Percentiles rank a stretch among this genome's conserved stretches.
Evolutionary conservation across 2,888 invertebrate species (phyloP).

Genomic region (Acanthosepion lycidas): DNA sequence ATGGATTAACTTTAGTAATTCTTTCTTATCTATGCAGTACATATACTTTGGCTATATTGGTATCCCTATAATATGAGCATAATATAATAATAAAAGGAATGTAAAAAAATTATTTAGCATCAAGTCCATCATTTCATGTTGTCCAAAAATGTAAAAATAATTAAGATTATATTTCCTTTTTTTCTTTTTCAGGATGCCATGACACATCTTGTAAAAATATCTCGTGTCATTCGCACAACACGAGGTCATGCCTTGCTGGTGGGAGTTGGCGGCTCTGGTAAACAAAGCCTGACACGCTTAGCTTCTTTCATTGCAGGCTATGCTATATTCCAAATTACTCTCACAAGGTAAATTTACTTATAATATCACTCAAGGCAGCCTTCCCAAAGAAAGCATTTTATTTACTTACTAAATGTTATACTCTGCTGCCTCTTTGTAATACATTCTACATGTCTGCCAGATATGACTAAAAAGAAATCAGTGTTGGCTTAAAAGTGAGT

Average conservation of each 20-base stretch:
- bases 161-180: not conserved
- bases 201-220: slow-evolving; percentile 94
- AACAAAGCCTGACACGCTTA: slow-evolving; percentile 95
- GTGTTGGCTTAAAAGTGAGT: too few species aligned
- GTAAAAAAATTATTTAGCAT: too few species aligned
- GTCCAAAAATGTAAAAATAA: not conserved
- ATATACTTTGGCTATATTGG: too few species aligned
- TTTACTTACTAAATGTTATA: too few species aligned
- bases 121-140: not conserved
- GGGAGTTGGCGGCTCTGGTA: slow-evolving; percentile 97
- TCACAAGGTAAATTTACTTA: slow-evolving; percentile 82
- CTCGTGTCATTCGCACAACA: slow-evolving; percentile 93
- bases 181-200: slow-evolving; percentile 83
- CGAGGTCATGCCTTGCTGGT: slow-evolving; percentile 96
- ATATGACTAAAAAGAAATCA: too few species aligned
- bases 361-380: not conserved
- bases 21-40: too few species aligned
- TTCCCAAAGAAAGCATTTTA: too few species aligned
- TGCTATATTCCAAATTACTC: slow-evolving; percentile 94
- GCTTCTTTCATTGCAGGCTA: slow-evolving; percentile 98
- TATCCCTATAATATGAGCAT: too few species aligned
- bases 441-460: too few species aligned
- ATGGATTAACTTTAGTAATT: too few species aligned
- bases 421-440: too few species aligned
- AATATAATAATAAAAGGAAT: too few species aligned